A percentile compares a stretch with the other conserved stretches of the same genome.
Conservation (phyloP, 2,113 vertebrate species). For the Neolamprologus modestus region DNA sequence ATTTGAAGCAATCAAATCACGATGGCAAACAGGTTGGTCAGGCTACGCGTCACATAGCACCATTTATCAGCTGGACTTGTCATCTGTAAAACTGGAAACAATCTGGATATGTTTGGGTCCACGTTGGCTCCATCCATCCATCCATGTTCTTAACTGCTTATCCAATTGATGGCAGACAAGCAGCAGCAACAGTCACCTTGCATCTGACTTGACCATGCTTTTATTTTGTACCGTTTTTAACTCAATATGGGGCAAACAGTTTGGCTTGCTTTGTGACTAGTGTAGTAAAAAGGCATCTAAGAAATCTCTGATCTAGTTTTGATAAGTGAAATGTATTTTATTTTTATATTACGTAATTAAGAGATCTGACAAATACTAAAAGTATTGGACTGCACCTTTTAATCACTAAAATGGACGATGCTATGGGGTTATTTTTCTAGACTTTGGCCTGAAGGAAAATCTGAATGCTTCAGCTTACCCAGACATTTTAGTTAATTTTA, state of each 20-base stretch:
- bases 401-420: background rate
- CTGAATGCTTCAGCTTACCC: background rate
- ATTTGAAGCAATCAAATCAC: background rate
- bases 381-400: background rate
- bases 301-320: background rate
- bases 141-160: background rate
- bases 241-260: background rate
- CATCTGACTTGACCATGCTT: background rate
- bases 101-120: background rate
- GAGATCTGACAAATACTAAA: background rate
- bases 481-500: background rate
- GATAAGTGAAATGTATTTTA: background rate
- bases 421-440: background rate
- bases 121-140: background rate
- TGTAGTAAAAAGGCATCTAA: background rate
- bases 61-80: background rate
- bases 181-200: background rate
- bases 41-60: background rate
- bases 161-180: background rate
- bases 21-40: background rate
- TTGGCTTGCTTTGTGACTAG: background rate
- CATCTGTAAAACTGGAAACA: background rate
- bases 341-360: background rate
- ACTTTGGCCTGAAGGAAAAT: background rate
- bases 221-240: background rate